Conservation (phyloP, 2,113 vertebrate genomes). For the Petroica traversi region DNA sequence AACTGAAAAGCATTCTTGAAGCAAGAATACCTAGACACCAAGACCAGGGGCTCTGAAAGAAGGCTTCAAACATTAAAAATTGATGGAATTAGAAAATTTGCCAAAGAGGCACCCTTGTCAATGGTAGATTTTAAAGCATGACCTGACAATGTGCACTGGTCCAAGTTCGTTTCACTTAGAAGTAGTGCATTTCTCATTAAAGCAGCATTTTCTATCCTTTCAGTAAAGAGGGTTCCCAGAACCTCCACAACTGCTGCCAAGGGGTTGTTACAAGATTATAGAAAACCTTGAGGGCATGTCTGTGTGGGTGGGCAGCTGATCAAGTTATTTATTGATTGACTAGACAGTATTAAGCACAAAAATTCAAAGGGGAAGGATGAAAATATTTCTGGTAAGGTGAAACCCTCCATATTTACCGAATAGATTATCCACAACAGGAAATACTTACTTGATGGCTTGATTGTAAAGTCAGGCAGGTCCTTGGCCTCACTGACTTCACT, state of each 20-base stretch:
- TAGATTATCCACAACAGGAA: slow-evolving; percentile 31
- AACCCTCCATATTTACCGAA: neutral
- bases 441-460: slow-evolving; percentile 7
- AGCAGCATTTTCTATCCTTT: neutral
- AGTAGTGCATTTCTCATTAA: neutral
- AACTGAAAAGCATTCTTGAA: neutral
- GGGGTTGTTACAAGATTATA: neutral
- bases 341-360: neutral
- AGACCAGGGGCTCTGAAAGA: neutral
- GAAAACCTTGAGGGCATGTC: slow-evolving; percentile 5
- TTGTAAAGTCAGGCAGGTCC: slow-evolving; percentile 13
- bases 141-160: neutral
- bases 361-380: slow-evolving; percentile 1
- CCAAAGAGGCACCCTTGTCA: neutral
- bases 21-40: neutral
- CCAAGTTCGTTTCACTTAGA: neutral
- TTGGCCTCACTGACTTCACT: neutral
- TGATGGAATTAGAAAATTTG: neutral
- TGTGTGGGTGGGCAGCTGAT: neutral
- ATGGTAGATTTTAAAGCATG: neutral
- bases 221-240: slow-evolving; percentile 32
- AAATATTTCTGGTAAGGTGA: slow-evolving; percentile 34
- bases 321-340: slow-evolving; percentile 40
- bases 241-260: slow-evolving; percentile 29
- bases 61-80: neutral